Base-by-base conservation (phyloP, 37 sponge, comb jelly and placozoan genomes). In the Oopsacas minuta region DNA sequence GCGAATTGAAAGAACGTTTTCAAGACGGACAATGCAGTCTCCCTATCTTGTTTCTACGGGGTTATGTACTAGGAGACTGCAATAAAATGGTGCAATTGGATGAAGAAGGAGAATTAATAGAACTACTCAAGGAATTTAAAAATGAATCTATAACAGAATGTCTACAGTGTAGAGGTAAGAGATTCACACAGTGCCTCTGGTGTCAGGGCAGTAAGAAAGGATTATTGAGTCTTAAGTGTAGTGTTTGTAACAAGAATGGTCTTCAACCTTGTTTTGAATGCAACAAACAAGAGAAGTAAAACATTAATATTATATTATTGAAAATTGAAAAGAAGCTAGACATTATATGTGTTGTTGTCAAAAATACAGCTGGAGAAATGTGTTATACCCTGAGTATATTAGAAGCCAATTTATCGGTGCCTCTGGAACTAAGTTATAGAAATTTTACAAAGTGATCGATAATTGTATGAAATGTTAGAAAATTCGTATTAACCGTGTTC, bases 151-250 rank as follows among this genome's bases (percentile, higher is more conserved):
- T 61, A 61, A 7, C 75, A 32, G 86, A 51, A 20, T 92, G 93
- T 37, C 38, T 49, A 20, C 35, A 82, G 30, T 92, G 93, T 87
- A 86, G 81, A 23, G 91, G 83, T 0, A 81, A 86, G 36, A 39
- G 89, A 22, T 90, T 92, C 38, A 52, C 90, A 36, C 36, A 84
- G 36, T 92, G 93, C 51, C 52, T 90, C 81, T 90, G 89, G 88
- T 92, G 93, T 53, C 81, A 89, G 37, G 93, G 93, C 1, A 92
- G 88, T 75, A 90, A 90, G 89, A 90, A 88, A 81, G 88, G 91
- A 49, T 83, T 84, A 30, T 81, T 82, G 37, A 92, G 75, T 36
- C 91, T 92, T 23, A 87, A 88, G 37, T 92, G 93, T 52, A 90
- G 89, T 23, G 89, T 89, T 35, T 92, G 94, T 75, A 91, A 91